Percentiles rank a stretch among this genome's conserved stretches.
Evolutionary conservation across 2,113 vertebrate species (phyloP).

Genomic region (Etheostoma cragini): DNA sequence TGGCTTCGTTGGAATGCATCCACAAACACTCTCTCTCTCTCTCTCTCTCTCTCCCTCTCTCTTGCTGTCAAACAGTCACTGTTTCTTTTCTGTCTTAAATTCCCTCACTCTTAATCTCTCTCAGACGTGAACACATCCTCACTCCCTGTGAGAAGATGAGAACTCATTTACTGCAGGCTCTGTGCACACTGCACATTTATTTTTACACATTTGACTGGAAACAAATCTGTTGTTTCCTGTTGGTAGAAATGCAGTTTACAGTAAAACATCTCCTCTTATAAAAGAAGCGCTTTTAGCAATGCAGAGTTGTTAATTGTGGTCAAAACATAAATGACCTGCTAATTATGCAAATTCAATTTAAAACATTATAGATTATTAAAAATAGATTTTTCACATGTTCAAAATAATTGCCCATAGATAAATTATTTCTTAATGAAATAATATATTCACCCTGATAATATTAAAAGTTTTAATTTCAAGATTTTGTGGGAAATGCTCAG

Average conservation of each 20-base stretch:
- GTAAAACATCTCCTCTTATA: background rate
- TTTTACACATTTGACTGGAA: background rate
- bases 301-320: too few relatives aligned
- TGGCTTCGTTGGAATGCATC: slow-evolving; percentile 63
- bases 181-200: background rate
- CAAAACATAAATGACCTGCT: background rate
- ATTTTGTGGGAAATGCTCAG: too few relatives aligned
- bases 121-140: background rate
- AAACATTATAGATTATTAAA: too few relatives aligned
- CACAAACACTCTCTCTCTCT: slow-evolving; percentile 55
- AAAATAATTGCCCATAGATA: too few relatives aligned
- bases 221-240: background rate
- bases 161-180: background rate
- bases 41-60: slow-evolving; percentile 21
- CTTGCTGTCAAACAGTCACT: slow-evolving; percentile 26
- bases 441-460: too few relatives aligned
- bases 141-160: background rate
- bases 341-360: background rate
- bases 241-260: background rate
- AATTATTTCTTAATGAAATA: too few relatives aligned
- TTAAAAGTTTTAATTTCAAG: too few relatives aligned
- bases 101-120: background rate
- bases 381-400: too few relatives aligned
- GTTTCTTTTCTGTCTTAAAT: background rate
- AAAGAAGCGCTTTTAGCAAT: background rate